These are phyloP conservation scores for Pterophyllum scalare DNA, from an alignment of 2,113 vertebrate species.

Conservation along the genomic window DNA sequence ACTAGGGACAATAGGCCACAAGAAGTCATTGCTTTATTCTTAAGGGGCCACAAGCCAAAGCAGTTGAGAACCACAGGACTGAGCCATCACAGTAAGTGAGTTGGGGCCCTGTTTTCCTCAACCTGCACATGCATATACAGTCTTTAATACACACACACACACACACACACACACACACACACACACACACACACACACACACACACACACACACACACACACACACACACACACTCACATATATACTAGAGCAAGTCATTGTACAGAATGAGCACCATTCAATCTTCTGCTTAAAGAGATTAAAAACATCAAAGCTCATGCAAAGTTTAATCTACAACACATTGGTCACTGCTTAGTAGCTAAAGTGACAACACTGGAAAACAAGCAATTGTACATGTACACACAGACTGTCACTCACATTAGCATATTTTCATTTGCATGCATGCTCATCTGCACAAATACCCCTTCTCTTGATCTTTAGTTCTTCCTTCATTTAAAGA, in stretches of 20 bases:
- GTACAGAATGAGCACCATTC: background rate
- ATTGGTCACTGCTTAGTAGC: constrained; percentile 49
- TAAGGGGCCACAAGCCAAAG: background rate
- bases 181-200: background rate
- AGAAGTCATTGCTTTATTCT: background rate
- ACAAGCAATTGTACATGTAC: constrained; percentile 17
- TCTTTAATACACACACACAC: background rate
- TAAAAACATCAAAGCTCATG: constrained; percentile 81
- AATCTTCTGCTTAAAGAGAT: constrained; percentile 9
- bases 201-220: background rate
- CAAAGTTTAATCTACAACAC: constrained; percentile 80
- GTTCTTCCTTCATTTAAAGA: constrained; percentile 24
- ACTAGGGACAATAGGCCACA: background rate
- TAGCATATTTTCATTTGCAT: constrained; percentile 34
- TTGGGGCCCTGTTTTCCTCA: background rate
- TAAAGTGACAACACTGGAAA: constrained; percentile 35
- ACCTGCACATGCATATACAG: too few species aligned
- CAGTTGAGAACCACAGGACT: background rate
- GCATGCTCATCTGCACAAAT: constrained; percentile 11
- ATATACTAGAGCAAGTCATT: background rate
- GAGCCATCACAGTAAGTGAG: background rate
- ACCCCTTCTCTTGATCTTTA: background rate
- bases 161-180: too few species aligned
- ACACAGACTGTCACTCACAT: constrained; percentile 1
- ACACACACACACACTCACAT: too few species aligned